A percentile compares a stretch with the other conserved stretches of the same genome.
phyloP scores from a whole-genome alignment of 2,888 invertebrate species.

The Notodromas monacha region DNA sequence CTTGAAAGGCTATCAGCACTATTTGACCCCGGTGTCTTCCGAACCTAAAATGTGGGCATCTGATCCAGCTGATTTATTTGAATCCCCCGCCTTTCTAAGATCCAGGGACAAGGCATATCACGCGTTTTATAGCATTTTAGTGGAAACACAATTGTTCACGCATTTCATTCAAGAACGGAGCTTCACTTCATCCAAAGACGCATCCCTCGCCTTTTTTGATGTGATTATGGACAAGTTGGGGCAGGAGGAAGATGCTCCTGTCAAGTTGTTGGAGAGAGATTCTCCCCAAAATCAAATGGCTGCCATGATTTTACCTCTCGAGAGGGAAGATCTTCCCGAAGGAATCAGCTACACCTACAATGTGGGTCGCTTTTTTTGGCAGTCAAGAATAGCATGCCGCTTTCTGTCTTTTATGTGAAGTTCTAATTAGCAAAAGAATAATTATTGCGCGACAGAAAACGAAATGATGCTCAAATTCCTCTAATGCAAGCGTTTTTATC shows the following conservation, averaged over 20 bases:
- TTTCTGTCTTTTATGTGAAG: too few species aligned
- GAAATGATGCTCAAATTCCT: too few species aligned
- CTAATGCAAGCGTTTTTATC: too few species aligned
- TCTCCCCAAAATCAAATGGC: constrained; percentile 7
- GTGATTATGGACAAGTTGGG: constrained; percentile 52
- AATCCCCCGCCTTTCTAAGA: constrained; percentile 37
- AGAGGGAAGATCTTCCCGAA: too few species aligned
- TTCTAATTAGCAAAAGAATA: too few species aligned
- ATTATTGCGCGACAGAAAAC: too few species aligned
- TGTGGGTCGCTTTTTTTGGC: too few species aligned
- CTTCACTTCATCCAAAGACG: constrained; percentile 90
- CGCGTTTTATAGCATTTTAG: constrained; percentile 52
- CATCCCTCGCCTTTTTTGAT: constrained; percentile 79
- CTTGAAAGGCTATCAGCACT: constrained; percentile 56
- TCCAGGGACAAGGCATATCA: constrained; percentile 43
- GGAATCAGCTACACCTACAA: too few species aligned
- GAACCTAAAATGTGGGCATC: constrained; percentile 76
- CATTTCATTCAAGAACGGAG: constrained; percentile 94
- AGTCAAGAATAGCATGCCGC: too few species aligned
- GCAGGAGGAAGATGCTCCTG: constrained; percentile 9
- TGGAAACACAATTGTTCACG: constrained; percentile 87
- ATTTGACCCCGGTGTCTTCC: constrained; percentile 62
- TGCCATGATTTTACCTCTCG: constrained; percentile 8
- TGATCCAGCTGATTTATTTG: constrained; percentile 75
- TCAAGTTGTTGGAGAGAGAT: constrained; percentile 7